These are phyloP conservation scores for Ovis aries DNA, from an alignment of 2,113 vertebrate species.

Conservation along the genomic window DNA sequence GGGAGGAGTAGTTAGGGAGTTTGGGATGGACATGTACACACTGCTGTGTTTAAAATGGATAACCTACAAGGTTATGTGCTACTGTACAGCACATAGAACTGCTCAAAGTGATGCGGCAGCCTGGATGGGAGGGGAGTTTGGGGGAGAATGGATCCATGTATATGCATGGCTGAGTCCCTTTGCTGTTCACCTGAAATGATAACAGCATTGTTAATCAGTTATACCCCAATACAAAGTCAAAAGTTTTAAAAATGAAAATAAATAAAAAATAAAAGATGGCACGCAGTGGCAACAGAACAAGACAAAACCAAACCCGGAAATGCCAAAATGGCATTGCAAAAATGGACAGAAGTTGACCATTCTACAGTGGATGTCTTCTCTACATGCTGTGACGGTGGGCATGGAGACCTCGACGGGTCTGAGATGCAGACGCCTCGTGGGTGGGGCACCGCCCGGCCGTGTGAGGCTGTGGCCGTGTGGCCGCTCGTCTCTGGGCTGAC, in stretches of 20 bases:
- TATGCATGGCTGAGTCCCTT: not conserved
- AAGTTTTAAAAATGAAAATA: not conserved
- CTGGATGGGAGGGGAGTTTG: not conserved
- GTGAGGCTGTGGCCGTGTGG: not conserved
- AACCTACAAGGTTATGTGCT: not conserved
- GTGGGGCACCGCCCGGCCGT: rapidly evolving
- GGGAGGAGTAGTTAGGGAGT: not conserved
- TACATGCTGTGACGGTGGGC: rapidly evolving
- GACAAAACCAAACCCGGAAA: not conserved
- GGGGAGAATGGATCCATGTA: not conserved
- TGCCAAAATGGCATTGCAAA: rapidly evolving
- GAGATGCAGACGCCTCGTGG: rapidly evolving
- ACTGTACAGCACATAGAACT: not conserved
- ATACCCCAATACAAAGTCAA: not conserved
- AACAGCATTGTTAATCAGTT: not conserved
- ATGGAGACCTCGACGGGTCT: not conserved
- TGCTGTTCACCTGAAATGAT: not conserved
- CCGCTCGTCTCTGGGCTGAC: too few relatives aligned
- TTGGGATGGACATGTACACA: not conserved
- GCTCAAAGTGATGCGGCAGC: not conserved
- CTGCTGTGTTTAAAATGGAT: not conserved
- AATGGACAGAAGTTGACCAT: rapidly evolving
- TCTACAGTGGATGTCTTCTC: rapidly evolving
- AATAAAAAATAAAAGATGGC: not conserved
- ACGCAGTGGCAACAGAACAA: not conserved